Percentiles rank a stretch among this genome's conserved stretches.
Evolutionary conservation across 2,888 invertebrate genomes (phyloP).

Genomic region (Ectropis crepuscularia): DNA sequence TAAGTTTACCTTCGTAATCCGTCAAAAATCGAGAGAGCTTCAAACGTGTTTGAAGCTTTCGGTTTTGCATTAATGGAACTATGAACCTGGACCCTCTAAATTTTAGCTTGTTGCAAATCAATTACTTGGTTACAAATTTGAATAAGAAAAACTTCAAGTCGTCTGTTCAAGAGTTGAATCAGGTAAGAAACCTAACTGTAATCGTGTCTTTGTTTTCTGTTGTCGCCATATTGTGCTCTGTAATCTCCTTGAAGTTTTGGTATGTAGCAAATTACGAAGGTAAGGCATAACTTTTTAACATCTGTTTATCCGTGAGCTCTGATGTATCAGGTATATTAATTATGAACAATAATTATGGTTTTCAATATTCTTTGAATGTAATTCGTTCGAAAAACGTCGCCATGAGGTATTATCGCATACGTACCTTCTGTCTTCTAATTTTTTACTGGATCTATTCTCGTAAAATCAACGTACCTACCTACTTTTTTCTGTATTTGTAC

Average conservation of each 20-base stretch:
- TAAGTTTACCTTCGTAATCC: constrained; percentile 84
- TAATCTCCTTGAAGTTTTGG: constrained; percentile 6
- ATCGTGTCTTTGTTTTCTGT: constrained; percentile 70
- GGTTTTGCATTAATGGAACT: constrained; percentile 96
- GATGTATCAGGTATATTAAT: too few relatives aligned
- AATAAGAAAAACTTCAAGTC: constrained; percentile 98
- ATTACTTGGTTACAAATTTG: constrained; percentile 97
- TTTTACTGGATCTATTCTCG: too few relatives aligned
- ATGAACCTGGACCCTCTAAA: constrained; percentile 99
- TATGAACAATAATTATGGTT: too few relatives aligned
- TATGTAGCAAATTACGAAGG: background rate
- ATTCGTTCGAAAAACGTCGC: background rate
- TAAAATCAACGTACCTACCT: too few relatives aligned
- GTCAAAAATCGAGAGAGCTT: constrained; percentile 94
- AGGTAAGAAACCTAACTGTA: constrained; percentile 87
- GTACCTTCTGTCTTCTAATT: too few relatives aligned
- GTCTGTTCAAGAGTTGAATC: constrained; percentile 93
- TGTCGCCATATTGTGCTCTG: constrained; percentile 75
- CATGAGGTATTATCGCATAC: background rate
- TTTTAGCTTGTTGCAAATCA: constrained; percentile 99
- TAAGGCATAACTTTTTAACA: background rate
- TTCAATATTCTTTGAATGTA: too few relatives aligned
- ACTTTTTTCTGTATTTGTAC: too few relatives aligned
- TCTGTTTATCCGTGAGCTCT: background rate
- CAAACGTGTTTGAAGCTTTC: constrained; percentile 98